phyloP scores from a whole-genome alignment of 2,888 invertebrate species.

The Nebria salina region DNA sequence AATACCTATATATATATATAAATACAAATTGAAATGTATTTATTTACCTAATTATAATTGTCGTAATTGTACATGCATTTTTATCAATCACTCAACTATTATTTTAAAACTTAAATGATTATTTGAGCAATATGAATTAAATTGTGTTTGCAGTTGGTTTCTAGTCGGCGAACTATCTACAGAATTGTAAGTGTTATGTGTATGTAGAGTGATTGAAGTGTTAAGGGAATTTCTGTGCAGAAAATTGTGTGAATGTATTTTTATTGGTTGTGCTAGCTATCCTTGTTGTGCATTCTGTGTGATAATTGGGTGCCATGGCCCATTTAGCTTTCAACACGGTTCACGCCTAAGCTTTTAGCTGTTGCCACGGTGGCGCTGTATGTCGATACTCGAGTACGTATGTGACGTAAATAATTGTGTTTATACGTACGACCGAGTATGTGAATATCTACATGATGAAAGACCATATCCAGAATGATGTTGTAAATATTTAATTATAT shows the following conservation, averaged over 20 bases:
- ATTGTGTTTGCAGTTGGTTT: background rate
- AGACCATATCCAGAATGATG: background rate
- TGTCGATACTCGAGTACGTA: background rate
- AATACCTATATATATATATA: constrained; percentile 26
- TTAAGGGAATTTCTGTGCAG: too few species aligned
- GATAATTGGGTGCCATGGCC: background rate
- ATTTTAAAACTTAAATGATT: too few species aligned
- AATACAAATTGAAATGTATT: constrained; percentile 24
- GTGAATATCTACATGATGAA: background rate
- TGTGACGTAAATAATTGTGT: background rate
- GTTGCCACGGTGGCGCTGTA: background rate
- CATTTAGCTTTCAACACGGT: constrained; percentile 1
- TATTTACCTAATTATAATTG: background rate
- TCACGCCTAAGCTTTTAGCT: background rate
- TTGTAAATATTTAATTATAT: background rate
- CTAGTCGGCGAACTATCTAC: background rate
- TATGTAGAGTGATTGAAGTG: background rate
- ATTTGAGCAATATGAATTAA: too few species aligned
- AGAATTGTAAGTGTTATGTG: background rate
- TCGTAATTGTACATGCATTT: background rate
- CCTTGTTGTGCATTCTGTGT: background rate
- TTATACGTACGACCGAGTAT: background rate
- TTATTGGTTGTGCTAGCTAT: background rate
- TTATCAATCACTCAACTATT: too few species aligned
- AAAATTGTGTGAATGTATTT: background rate